Base-by-base conservation (phyloP, 23 tunicate genomes). In the Corella eumyota region DNA sequence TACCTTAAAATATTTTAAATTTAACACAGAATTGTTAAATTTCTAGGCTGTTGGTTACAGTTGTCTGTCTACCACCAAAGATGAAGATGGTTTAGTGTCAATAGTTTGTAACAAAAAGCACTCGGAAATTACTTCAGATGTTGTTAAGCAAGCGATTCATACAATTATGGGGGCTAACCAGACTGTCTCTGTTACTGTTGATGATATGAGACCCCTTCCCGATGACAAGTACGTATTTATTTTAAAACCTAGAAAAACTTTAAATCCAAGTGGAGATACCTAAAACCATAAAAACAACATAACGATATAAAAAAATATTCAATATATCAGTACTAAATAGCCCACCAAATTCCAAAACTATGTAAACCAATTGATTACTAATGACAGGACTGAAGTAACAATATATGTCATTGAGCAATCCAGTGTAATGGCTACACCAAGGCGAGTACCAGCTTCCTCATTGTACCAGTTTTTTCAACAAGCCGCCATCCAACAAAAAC, bases 31-130 rank as follows among this genome's bases (percentile, higher is more conserved):
- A n/a, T n/a, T n/a, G n/a, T n/a, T n/a, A n/a, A n/a, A n/a, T 36
- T 50, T 31, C 17, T 45, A 88, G 96, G 93, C 92, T 7, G 93
- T 92, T 44, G 98, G 98, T 26, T 92, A 76, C 67, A 83, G 92
- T 53, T 83, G 81, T 56, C 46, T 92, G 66, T 93, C 98, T 32
- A 75, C 80, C 19, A 63, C 78, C 25, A 82, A 72, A 38, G 98
- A 92, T 62, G 80, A 73, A 17, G 64, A 78, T 28, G 96, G 96
- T 1, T 66, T 72, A 19, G 79, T 88, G 4, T 67, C 96, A 2
- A 56, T 88, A 25, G 68, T 72, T 0, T 32, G 52, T n/a, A 67
- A 52, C 2, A 88, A 88, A 62, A 73, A 71, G 47, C 77, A 78
- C 45, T 61, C 34, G 4, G 17, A 25, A 20, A 61, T 66, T 34